phyloP scores from a whole-genome alignment of 2,888 invertebrate species.

The Meandrusa payeni region DNA sequence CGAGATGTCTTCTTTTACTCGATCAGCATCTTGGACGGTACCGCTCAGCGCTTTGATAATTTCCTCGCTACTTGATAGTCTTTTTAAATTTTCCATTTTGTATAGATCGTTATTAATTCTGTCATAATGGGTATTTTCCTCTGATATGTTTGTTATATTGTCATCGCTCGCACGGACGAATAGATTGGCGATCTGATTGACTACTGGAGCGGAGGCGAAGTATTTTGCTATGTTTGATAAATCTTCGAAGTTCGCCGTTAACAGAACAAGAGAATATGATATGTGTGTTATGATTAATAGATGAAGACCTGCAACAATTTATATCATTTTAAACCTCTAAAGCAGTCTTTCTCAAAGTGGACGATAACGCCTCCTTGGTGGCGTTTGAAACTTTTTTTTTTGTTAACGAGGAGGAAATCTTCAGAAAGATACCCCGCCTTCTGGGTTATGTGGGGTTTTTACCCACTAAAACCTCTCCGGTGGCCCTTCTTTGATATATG shows the following conservation, averaged over 20 bases:
- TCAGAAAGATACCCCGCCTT: too few relatives aligned
- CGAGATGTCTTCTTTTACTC: too few relatives aligned
- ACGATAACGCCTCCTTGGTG: too few relatives aligned
- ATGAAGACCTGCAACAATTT: slow-evolving; percentile 46
- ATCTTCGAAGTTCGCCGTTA: slow-evolving; percentile 58
- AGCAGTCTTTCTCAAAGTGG: too few relatives aligned
- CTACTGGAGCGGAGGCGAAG: slow-evolving; percentile 47
- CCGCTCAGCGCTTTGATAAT: background rate
- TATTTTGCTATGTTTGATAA: slow-evolving; percentile 49
- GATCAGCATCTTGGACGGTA: too few relatives aligned
- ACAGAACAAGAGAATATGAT: slow-evolving; percentile 39
- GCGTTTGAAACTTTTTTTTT: too few relatives aligned
- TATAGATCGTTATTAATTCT: slow-evolving; percentile 11
- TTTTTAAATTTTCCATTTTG: too few relatives aligned
- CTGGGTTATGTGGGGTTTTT: too few relatives aligned
- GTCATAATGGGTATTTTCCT: slow-evolving; percentile 35
- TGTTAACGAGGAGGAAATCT: too few relatives aligned
- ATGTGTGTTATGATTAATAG: slow-evolving; percentile 35
- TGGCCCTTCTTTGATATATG: too few relatives aligned
- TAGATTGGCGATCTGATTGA: slow-evolving; percentile 43
- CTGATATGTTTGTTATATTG: slow-evolving; percentile 25
- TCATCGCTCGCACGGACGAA: slow-evolving; percentile 33
- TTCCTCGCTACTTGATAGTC: background rate
- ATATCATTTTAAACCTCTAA: too few relatives aligned
- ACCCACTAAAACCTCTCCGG: too few relatives aligned